Evolutionary conservation across 2,797 vertebrate genomes (phyloP).

Genomic region (Cossypha caffra): DNA sequence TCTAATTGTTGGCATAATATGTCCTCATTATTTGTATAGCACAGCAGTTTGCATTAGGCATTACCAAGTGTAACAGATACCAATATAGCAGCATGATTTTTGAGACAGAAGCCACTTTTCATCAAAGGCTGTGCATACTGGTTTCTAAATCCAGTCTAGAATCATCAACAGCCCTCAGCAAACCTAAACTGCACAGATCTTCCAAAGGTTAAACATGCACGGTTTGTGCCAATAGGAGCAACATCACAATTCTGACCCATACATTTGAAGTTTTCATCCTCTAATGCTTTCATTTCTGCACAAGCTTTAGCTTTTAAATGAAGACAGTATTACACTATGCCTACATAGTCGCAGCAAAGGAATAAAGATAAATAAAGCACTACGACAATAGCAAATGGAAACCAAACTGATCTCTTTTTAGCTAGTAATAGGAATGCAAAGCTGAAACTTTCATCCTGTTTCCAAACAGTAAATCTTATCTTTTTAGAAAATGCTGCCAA

Average conservation of each 20-base stretch:
- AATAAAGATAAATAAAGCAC: not conserved
- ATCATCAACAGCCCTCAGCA: not conserved
- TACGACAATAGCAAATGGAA: conserved; percentile 10
- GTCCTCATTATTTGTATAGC: not conserved
- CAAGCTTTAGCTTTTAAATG: not conserved
- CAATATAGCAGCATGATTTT: not conserved
- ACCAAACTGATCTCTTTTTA: not conserved
- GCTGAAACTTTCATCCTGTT: conserved; percentile 20
- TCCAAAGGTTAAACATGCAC: not conserved
- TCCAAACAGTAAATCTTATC: conserved; percentile 39
- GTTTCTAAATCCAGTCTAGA: not conserved
- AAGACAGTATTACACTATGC: not conserved
- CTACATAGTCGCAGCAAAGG: not conserved
- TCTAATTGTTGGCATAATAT: conserved; percentile 29
- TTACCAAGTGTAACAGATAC: not conserved
- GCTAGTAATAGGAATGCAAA: not conserved
- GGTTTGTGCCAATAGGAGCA: not conserved
- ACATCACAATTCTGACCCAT: not conserved
- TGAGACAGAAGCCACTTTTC: not conserved
- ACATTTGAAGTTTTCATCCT: not conserved
- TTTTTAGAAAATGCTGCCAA: conserved; percentile 33
- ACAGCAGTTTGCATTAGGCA: not conserved
- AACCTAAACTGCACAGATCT: not conserved
- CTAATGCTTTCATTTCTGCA: not conserved
- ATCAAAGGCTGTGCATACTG: not conserved